These are phyloP conservation scores for Promerops cafer DNA, from an alignment of 2,113 vertebrate species.

Conservation along the genomic window DNA sequence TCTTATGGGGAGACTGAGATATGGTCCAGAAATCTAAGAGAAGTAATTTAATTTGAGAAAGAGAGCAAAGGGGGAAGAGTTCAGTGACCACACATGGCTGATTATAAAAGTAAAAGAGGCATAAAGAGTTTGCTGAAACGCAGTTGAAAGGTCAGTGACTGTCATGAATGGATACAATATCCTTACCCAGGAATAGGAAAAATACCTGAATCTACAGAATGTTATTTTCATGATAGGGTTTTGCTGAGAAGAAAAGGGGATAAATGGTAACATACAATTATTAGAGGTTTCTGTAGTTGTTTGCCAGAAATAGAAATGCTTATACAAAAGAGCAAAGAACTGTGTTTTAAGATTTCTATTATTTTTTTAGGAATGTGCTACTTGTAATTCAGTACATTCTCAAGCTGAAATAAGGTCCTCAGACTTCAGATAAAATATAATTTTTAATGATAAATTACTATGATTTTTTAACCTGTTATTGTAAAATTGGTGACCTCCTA, in stretches of 20 bases:
- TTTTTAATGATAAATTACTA: background rate
- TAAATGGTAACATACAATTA: background rate
- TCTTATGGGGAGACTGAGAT: background rate
- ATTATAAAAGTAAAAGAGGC: background rate
- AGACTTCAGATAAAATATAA: background rate
- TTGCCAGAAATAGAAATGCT: background rate
- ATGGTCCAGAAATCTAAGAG: background rate
- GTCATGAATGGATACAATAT: background rate
- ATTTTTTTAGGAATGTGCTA: background rate
- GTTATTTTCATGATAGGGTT: background rate
- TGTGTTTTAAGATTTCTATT: background rate
- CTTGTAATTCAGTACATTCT: background rate
- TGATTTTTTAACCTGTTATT: background rate
- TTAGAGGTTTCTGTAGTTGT: background rate
- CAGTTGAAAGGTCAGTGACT: background rate
- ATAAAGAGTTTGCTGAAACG: background rate
- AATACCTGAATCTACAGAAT: background rate
- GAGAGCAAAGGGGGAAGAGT: background rate
- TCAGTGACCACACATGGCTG: background rate
- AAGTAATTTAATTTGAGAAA: background rate
- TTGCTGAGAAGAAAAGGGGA: background rate
- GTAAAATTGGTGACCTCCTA: background rate
- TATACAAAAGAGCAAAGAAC: background rate
- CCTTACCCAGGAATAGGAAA: background rate
- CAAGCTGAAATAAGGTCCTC: background rate